Evolutionary conservation across 2,888 invertebrate species (phyloP).

Genomic region (Agonopterix subpropinquella): DNA sequence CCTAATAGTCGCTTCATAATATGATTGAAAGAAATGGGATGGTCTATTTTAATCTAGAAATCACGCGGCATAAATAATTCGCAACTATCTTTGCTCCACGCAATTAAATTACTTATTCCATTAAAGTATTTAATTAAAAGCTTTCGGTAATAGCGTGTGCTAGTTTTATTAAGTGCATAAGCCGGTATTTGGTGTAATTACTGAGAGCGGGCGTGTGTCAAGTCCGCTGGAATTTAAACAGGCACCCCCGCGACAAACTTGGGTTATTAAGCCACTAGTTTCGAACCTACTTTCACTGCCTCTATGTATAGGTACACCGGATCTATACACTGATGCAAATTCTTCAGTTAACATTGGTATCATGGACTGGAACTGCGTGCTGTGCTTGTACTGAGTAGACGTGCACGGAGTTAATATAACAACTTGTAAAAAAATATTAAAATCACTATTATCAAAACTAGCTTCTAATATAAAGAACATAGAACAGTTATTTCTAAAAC

Average conservation of each 20-base stretch:
- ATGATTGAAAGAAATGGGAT: too few species aligned
- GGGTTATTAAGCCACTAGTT: constrained; percentile 56
- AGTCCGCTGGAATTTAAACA: constrained; percentile 49
- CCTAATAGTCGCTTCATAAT: too few species aligned
- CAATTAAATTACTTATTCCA: not conserved
- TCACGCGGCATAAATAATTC: too few species aligned
- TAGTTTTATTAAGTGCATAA: constrained; percentile 40
- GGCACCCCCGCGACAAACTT: constrained; percentile 46
- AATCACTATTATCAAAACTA: too few species aligned
- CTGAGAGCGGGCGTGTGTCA: constrained; percentile 25
- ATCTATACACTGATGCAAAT: not conserved
- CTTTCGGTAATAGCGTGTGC: constrained; percentile 10
- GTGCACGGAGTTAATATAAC: too few species aligned
- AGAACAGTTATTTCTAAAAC: too few species aligned
- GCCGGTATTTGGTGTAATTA: constrained; percentile 61
- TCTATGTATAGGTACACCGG: constrained; percentile 8
- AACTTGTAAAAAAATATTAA: too few species aligned
- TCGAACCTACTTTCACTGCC: constrained; percentile 41
- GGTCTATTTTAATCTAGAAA: too few species aligned
- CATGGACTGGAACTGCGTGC: too few species aligned
- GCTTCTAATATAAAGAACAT: too few species aligned
- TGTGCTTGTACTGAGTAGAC: too few species aligned
- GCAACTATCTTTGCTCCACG: too few species aligned
- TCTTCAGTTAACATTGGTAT: not conserved
- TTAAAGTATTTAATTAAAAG: constrained; percentile 6